Base-by-base conservation (phyloP, 2,113 vertebrate species). In the Myxocyprinus asiaticus region DNA sequence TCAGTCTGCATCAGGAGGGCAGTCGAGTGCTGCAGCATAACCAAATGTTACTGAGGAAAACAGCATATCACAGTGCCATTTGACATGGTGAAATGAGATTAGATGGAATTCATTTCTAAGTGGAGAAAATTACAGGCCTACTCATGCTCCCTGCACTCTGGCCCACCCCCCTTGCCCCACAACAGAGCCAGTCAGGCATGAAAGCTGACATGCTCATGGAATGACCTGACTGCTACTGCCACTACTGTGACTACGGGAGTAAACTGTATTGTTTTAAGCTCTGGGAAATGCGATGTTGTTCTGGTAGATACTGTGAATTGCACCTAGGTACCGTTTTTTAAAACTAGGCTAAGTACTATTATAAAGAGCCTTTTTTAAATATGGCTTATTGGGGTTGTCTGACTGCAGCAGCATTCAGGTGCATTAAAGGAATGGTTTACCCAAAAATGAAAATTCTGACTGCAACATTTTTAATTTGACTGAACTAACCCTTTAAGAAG, bases 1-100 rank as follows among this genome's bases (percentile, higher is more conserved):
- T 91, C 80, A 66, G 87, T 83, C 88, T 89, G 87, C 80, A 89
- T 87, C 81, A 84, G 56, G 87, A 91, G 76, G 61, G 88, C 91
- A 90, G 83, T 90, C 86, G 89, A 87, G 88, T 92, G 91, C 88
- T 90, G 87, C 91, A 83, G 85, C 89, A 89, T 89, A 93, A 93
- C 91, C 91, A 92, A 92, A 93, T 92, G 91, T 91, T 92, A 90
- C 91, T 84, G 89, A 88, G 90, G 89, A 92, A 93, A 93, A 92
- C 92, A 92, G 89, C 89, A 84, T 92, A 91, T 91, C 87, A 86
- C 85, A 79, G 82, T 83, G 84, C 88, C 90, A 90, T 92, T 92
- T 93, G 93, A 94, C 92, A 94, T 89, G 91, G 89, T 88, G 91
- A 88, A 92, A 92, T 92, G 89, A 94, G 91, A 94, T 94, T 92